Base-by-base conservation (phyloP, 2,113 vertebrate species). In the Clinocottus analis region DNA sequence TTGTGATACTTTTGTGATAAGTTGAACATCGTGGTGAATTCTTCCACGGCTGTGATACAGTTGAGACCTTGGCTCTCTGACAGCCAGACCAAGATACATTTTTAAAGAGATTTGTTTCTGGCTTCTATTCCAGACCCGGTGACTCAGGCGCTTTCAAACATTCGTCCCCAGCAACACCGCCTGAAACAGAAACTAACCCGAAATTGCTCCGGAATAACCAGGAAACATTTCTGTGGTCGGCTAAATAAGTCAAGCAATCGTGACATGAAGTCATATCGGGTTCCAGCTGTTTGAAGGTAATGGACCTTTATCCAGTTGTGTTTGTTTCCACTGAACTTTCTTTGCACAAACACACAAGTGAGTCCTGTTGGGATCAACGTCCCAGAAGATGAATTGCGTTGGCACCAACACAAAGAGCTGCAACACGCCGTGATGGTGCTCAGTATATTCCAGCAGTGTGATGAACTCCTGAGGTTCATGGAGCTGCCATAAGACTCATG, bases 101-200 rank as follows among this genome's bases (percentile, higher is more conserved):
- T 41, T 67, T 75, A 29, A 29, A 11, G 45, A 65, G 65, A 53
- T 75, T 43, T 61, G 58, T 80, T 83, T 80, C 35, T 72, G n/a
- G 29, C 59, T 9, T 79, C 61, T 64, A 74, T 63, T 64, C n/a
- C 64, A 62, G 55, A 73, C 55, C 41, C 10, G 56, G 58, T 87
- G 72, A 87, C 77, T 85, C 64, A 71, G 41, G 12, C 19, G 0
- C 41, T 29, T 69, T 66, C 62, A 29, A 63, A 60, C 25, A 5
- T 68, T 79, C 81, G 79, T 81, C 83, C 89, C 83, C 83, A 77
- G 84, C 87, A 90, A 90, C 87, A 75, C 61, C 3, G 49, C 79
- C 77, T 73, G 84, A 89, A 90, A 89, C 71, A 47, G 82, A 79
- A 86, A 82, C 83, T 56, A 75, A 77, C 66, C 65, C 49, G 65